Evolutionary conservation across 2,113 vertebrate species (phyloP), one percentile per base, ranked within the genome.

Genomic region (Dolichotis patagonum): DNA sequence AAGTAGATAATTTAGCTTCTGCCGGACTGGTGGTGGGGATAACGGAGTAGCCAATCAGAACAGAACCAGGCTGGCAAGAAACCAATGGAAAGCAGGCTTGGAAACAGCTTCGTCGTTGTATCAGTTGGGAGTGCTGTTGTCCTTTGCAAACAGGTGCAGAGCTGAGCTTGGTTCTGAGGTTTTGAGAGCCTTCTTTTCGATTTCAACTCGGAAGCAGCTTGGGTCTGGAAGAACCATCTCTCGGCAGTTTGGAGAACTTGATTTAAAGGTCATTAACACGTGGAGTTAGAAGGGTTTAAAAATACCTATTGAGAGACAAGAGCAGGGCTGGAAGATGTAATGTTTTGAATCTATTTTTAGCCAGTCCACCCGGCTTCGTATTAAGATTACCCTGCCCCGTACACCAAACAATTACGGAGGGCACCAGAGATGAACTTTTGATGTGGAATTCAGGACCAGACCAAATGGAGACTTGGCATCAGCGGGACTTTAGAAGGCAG

Each of bases 21-120:
- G 92, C 83, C 41, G 90, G 88, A 83, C 95, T 96, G 97, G 97
- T 32, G 49, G 73, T 89, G 46, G 67, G 80, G 46, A 67, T 38
- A 46, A 52, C 30, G 24, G n/a, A 43, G 54, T 46, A 95, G 92
- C 98, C 98, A 98, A 98, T 98, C 85, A 98, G 97, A 97, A 81
- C 54, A 62, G 86, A 95, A 91, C 73, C 62, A 38, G 83, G 86
- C 49, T 81, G 92, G 30, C 19, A 86, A 81, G 85, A 78, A 94
- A 41, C 98, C 98, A 98, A 97, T 98, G 81, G 88, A 92, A 92
- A 89, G 35, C 13, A 83, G 88, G 90, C 41, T 77, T 88, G 94
- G 38, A 90, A 87, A 95, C 69, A 2, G 28, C 63, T 73, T 85
- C 81, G 14, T 7, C 43, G 26, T 43, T 88, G 2, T 71, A 54